Evolutionary conservation across 2,113 vertebrate species (phyloP).

Genomic region (Thermophis baileyi): DNA sequence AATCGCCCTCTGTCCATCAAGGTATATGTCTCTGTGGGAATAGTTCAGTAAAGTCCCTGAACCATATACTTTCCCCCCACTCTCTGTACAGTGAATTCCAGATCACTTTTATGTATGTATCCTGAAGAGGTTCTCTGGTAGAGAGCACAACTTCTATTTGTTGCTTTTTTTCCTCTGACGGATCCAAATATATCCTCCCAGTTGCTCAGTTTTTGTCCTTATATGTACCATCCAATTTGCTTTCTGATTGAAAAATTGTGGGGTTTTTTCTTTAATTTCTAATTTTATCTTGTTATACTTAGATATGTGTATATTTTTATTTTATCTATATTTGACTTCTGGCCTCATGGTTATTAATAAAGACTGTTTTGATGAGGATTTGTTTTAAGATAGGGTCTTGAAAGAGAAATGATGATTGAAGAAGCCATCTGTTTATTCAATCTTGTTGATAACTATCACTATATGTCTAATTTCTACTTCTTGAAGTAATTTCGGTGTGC

Average conservation of each 20-base stretch:
- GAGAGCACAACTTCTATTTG: not conserved
- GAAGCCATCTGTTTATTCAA: not conserved
- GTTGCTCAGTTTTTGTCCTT: not conserved
- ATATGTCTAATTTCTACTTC: not conserved
- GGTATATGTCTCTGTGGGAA: not conserved
- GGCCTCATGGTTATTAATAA: not conserved
- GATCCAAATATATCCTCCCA: not conserved
- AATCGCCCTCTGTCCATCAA: not conserved
- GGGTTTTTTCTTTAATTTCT: not conserved
- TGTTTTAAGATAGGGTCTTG: not conserved
- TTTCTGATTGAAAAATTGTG: not conserved
- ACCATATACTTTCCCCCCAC: not conserved
- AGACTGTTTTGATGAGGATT: not conserved
- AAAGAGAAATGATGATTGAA: not conserved
- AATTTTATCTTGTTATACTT: not conserved
- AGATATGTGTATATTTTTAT: not conserved
- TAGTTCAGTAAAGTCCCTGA: not conserved
- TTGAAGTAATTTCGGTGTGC: not conserved
- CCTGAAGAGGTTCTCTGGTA: not conserved
- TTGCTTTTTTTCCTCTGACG: not conserved
- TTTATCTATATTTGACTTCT: not conserved
- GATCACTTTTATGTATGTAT: not conserved
- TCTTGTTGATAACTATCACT: not conserved
- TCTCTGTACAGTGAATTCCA: not conserved
- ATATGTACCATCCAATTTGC: not conserved